Evolutionary conservation across 92 coral and sea anemone species (phyloP).

Genomic region (Micromussa lordhowensis): DNA sequence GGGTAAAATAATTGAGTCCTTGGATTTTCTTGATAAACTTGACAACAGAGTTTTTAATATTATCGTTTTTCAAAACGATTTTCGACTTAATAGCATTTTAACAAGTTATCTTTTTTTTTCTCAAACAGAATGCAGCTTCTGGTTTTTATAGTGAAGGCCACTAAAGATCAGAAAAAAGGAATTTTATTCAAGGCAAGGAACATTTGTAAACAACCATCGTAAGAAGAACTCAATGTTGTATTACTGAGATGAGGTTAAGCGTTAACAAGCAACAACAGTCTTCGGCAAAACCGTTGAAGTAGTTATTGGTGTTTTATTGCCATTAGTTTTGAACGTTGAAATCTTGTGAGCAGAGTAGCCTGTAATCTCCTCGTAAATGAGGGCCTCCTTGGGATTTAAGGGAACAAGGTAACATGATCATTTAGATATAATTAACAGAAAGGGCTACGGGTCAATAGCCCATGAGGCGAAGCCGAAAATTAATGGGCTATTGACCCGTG

Average conservation of each 20-base stretch:
- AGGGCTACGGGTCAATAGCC: too few relatives aligned
- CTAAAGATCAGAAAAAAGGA: neutral
- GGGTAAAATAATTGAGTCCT: neutral
- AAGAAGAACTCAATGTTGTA: neutral
- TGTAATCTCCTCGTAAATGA: neutral
- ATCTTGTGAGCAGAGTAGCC: neutral
- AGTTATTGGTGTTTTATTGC: too few relatives aligned
- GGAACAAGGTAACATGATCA: too few relatives aligned
- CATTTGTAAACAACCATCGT: neutral
- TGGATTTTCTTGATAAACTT: neutral
- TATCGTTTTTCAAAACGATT: too few relatives aligned
- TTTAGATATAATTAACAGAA: too few relatives aligned
- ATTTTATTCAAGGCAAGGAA: neutral
- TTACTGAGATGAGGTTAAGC: neutral
- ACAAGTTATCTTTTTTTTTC: too few relatives aligned
- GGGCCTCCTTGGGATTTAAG: neutral
- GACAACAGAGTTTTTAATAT: neutral
- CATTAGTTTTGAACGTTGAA: neutral
- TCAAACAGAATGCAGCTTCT: constrained; percentile 3
- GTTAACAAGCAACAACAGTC: neutral
- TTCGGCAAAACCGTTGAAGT: too few relatives aligned
- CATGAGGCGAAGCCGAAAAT: too few relatives aligned
- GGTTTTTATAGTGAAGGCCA: neutral
- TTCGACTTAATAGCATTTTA: too few relatives aligned
- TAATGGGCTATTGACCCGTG: too few relatives aligned